These are phyloP conservation scores for Dioctria linearis DNA, from an alignment of 2,888 invertebrate genomes.

Conservation along the genomic window DNA sequence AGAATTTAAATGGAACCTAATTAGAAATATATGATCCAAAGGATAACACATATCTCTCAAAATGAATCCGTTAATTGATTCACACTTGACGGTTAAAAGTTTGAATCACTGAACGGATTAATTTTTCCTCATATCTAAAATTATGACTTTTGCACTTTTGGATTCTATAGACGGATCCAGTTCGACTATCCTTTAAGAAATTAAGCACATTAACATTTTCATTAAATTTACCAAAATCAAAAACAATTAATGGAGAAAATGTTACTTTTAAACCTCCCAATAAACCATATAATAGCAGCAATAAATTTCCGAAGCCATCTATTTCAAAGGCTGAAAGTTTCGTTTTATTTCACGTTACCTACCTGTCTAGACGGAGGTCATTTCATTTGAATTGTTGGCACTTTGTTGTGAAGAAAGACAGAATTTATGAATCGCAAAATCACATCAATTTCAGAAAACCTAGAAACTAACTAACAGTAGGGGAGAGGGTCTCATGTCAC, in stretches of 20 bases:
- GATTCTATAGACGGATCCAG: no score
- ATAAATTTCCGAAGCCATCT: slow-evolving; percentile 31
- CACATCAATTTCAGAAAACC: slow-evolving; percentile 36
- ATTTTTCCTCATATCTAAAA: no score
- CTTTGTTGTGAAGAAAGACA: slow-evolving; percentile 22
- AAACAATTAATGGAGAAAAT: neutral
- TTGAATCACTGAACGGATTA: no score
- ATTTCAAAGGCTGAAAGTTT: slow-evolving; percentile 44
- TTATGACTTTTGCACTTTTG: no score
- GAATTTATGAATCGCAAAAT: slow-evolving; percentile 42
- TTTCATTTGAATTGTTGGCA: slow-evolving; percentile 44
- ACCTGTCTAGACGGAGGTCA: slow-evolving; percentile 46
- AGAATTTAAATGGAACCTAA: no score
- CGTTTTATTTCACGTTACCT: slow-evolving; percentile 32
- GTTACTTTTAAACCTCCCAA: slow-evolving; percentile 37
- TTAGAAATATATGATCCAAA: no score
- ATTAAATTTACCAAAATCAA: no score
- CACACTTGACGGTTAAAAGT: no score
- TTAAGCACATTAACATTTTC: no score
- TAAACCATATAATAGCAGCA: slow-evolving; percentile 34
- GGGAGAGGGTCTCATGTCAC: slow-evolving; percentile 16
- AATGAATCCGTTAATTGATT: no score
- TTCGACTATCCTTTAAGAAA: no score
- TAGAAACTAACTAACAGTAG: neutral
- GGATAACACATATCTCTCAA: no score